These are phyloP conservation scores for Hyperoodon ampullatus DNA, from an alignment of 2,113 vertebrate species.

Conservation along the genomic window DNA sequence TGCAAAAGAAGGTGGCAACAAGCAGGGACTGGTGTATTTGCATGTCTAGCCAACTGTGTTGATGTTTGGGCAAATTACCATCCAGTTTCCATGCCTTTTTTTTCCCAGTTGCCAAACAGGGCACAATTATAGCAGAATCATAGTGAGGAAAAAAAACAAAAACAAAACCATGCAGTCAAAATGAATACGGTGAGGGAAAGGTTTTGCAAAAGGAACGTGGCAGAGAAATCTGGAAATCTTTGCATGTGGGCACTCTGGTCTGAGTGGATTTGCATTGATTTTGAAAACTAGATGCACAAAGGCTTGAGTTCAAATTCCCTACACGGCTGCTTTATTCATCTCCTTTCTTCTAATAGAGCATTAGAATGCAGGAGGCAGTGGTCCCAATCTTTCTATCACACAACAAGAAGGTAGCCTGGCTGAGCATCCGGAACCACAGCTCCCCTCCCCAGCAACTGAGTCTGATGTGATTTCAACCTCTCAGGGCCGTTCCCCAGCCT, in stretches of 20 bases:
- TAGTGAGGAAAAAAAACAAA: neutral
- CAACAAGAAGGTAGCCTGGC: neutral
- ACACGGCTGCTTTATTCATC: neutral
- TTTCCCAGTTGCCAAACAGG: neutral
- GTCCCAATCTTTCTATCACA: neutral
- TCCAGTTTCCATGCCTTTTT: neutral
- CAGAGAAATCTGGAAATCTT: neutral
- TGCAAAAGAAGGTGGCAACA: neutral
- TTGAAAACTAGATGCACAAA: constrained; percentile 20
- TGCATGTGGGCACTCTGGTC: neutral
- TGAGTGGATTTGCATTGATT: neutral
- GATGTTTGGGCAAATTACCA: neutral
- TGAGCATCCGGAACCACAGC: neutral
- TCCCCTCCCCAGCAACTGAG: neutral
- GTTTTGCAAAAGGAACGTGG: neutral
- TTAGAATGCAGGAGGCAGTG: neutral
- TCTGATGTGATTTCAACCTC: neutral
- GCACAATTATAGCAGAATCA: neutral
- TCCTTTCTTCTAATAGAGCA: neutral
- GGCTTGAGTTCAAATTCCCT: neutral
- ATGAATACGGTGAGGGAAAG: neutral
- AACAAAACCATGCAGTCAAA: neutral
- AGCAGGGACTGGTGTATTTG: neutral
- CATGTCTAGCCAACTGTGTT: neutral
- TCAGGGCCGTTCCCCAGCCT: neutral